Conservation (phyloP, 2,888 invertebrate species). For the Agrochola litura region DNA sequence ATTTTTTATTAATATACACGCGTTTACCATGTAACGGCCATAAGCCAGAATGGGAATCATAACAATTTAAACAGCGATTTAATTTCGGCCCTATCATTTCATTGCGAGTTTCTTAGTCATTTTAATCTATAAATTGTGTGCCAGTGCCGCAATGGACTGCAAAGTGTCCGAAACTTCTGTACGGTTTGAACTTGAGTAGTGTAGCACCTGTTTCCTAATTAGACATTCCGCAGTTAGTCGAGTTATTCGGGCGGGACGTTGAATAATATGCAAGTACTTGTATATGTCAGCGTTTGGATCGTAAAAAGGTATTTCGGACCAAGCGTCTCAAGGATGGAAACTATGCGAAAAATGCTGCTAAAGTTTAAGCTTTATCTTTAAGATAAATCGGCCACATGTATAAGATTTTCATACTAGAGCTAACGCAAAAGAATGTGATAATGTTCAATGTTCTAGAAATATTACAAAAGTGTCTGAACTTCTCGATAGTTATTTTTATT, state of each 20-base stretch:
- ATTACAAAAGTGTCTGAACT: slow-evolving; percentile 16
- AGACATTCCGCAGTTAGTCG: slow-evolving; percentile 62
- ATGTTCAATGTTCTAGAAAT: slow-evolving; percentile 33
- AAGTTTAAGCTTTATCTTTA: slow-evolving; percentile 2
- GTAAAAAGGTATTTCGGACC: slow-evolving; percentile 35
- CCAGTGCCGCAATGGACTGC: slow-evolving; percentile 54
- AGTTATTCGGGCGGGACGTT: slow-evolving; percentile 57
- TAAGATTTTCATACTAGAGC: not conserved
- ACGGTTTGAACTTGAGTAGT: slow-evolving; percentile 57
- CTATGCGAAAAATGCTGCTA: slow-evolving; percentile 24
- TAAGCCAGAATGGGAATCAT: slow-evolving; percentile 6
- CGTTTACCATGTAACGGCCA: slow-evolving; percentile 1
- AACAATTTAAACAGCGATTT: slow-evolving; percentile 11
- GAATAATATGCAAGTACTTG: slow-evolving; percentile 49
- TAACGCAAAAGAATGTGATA: not conserved
- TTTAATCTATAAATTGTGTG: slow-evolving; percentile 48
- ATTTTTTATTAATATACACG: slow-evolving; percentile 5
- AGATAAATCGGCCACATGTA: slow-evolving; percentile 17
- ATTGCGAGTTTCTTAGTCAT: slow-evolving; percentile 39
- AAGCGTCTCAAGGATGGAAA: slow-evolving; percentile 17
- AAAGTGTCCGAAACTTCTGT: slow-evolving; percentile 60
- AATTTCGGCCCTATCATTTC: slow-evolving; percentile 12
- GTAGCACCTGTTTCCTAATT: slow-evolving; percentile 63
- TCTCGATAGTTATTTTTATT: slow-evolving; percentile 16
- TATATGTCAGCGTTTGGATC: slow-evolving; percentile 33